phyloP scores from a whole-genome alignment of 1,140 invertebrate species.

The Ceratina australensis region DNA sequence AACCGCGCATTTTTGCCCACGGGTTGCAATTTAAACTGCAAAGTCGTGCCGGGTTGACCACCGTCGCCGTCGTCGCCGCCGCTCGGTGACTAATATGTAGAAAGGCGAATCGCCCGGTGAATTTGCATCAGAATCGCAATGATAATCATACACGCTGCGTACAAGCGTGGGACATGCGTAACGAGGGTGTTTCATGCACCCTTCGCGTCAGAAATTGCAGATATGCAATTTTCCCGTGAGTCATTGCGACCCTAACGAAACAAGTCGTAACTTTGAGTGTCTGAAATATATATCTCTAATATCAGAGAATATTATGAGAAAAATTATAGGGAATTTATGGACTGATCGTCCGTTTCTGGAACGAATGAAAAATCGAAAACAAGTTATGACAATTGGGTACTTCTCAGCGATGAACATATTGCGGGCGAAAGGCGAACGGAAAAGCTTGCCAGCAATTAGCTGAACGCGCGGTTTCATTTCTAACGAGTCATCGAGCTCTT shows the following conservation, averaged over 20 bases:
- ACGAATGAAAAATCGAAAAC: slow-evolving; percentile 21
- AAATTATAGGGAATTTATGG: neutral
- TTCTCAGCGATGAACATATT: slow-evolving; percentile 8
- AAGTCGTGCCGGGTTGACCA: slow-evolving; percentile 38
- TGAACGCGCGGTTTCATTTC: neutral
- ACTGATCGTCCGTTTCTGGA: neutral
- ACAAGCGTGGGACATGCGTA: neutral
- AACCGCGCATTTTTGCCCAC: neutral
- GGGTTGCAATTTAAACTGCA: neutral
- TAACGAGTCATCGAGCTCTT: neutral
- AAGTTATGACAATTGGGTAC: neutral
- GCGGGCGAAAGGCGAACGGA: neutral
- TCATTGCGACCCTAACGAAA: slow-evolving; percentile 49
- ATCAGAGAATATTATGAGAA: too few species aligned
- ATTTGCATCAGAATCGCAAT: slow-evolving; percentile 68
- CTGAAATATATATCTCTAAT: too few species aligned
- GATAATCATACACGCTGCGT: slow-evolving; percentile 25
- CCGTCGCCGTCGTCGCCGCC: neutral
- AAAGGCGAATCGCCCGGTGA: slow-evolving; percentile 52
- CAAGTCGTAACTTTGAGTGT: neutral
- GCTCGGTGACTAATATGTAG: slow-evolving; percentile 62
- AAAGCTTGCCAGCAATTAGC: slow-evolving; percentile 4
- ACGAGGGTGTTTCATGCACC: slow-evolving; percentile 47
- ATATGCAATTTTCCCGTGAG: slow-evolving; percentile 65
- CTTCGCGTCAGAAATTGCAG: slow-evolving; percentile 46